Evolutionary conservation across 1,140 invertebrate species (phyloP).

Genomic region (Palaemon carinicauda): DNA sequence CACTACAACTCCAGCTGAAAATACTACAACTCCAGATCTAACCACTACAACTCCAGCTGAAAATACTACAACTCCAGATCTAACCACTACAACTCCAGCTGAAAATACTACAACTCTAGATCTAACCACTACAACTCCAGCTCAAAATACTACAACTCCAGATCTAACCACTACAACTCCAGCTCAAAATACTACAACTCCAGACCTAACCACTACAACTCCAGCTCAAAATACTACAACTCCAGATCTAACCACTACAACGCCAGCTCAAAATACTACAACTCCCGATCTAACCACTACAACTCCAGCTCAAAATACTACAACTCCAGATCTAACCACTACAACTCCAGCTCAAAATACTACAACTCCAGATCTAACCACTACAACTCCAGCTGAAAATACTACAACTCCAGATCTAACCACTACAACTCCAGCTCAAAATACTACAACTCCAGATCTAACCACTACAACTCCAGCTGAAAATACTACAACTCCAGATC

Average conservation of each 20-base stretch:
- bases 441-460: no score
- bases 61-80: background rate
- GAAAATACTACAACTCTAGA: background rate
- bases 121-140: background rate
- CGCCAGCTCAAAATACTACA: background rate
- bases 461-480: no score
- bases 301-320: background rate
- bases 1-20: background rate
- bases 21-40: background rate
- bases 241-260: background rate
- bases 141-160: background rate
- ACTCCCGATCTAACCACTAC: background rate
- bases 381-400: no score
- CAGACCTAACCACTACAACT: background rate
- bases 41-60: background rate
- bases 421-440: no score
- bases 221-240: background rate
- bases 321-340: background rate
- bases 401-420: no score
- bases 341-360: background rate
- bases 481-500: no score
- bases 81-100: background rate
- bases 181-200: background rate
- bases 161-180: background rate
- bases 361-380: background rate